phyloP scores from a whole-genome alignment of 2,797 vertebrate genomes.

The Scolopax bukidnonensis region DNA sequence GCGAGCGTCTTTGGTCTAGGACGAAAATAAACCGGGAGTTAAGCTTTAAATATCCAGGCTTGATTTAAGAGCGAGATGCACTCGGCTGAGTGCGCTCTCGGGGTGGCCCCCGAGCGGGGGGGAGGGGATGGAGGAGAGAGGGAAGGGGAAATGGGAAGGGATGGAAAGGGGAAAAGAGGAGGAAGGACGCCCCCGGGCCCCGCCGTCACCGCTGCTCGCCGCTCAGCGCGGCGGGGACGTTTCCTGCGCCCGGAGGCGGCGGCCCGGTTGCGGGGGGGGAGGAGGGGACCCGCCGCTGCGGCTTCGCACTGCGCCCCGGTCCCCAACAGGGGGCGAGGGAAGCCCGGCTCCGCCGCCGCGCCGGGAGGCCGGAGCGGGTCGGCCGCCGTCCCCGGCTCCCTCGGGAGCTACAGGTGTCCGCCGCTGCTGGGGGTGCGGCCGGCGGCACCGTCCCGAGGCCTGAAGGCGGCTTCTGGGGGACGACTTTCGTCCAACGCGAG shows the following conservation, averaged over 20 bases:
- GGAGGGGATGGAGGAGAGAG: not conserved
- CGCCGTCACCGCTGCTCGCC: not conserved
- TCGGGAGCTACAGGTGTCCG: slow-evolving; percentile 12
- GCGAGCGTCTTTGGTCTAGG: slow-evolving; percentile 7
- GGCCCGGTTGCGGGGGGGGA: not conserved
- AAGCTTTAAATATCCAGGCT: slow-evolving; percentile 56
- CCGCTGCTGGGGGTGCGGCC: not conserved
- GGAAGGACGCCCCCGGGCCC: not conserved
- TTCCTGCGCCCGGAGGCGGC: not conserved
- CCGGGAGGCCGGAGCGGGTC: not conserved
- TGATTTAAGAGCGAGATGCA: slow-evolving; percentile 39
- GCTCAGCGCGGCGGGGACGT: not conserved
- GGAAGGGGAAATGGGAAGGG: not conserved
- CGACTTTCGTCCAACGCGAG: not conserved
- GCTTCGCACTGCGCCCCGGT: not conserved
- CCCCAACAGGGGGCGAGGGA: slow-evolving; percentile 41
- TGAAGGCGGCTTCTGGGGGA: not conserved
- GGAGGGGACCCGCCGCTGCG: not conserved
- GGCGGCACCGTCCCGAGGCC: not conserved
- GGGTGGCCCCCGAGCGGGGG: not conserved
- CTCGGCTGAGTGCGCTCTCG: not conserved
- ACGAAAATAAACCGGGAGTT: slow-evolving; percentile 63
- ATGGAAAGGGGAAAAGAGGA: not conserved
- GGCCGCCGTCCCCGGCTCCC: not conserved
- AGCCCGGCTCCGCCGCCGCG: not conserved